These are phyloP conservation scores for Leptopilina boulardi DNA, from an alignment of 1,140 invertebrate species.

Conservation along the genomic window DNA sequence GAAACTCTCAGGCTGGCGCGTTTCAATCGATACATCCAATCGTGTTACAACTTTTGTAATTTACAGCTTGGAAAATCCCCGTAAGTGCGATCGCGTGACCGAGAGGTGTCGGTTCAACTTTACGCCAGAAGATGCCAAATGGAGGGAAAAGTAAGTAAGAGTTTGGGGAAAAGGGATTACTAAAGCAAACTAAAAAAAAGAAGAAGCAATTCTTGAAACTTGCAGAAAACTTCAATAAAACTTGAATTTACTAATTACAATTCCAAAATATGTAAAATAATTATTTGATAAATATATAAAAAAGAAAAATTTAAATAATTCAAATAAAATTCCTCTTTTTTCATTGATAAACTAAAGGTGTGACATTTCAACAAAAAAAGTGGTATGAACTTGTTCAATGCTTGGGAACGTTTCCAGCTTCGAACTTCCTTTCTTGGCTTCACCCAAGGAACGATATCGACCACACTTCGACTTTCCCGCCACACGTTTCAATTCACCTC, in stretches of 20 bases:
- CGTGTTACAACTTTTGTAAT: slow-evolving; percentile 68
- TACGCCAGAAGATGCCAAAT: slow-evolving; percentile 25
- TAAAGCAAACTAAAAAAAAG: slow-evolving; percentile 23
- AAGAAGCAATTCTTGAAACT: not conserved
- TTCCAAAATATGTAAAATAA: too few relatives aligned
- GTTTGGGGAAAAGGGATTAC: slow-evolving; percentile 16
- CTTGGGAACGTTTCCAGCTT: slow-evolving; percentile 25
- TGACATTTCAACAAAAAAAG: slow-evolving; percentile 22
- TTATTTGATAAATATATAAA: too few relatives aligned
- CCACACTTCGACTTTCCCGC: slow-evolving; percentile 44
- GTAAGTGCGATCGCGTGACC: slow-evolving; percentile 58
- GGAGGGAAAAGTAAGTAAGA: slow-evolving; percentile 23
- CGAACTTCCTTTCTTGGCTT: slow-evolving; percentile 32
- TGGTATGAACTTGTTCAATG: not conserved
- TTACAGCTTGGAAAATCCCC: slow-evolving; percentile 65
- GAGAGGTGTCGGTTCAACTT: slow-evolving; percentile 35
- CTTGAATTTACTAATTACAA: not conserved
- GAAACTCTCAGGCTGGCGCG: slow-evolving; percentile 44
- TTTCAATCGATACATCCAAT: slow-evolving; percentile 56
- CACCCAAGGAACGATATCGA: slow-evolving; percentile 24
- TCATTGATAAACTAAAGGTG: not conserved
- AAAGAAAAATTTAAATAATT: too few relatives aligned
- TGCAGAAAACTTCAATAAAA: not conserved
- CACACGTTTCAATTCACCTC: slow-evolving; percentile 42
- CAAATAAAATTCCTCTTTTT: too few relatives aligned